Conservation (phyloP, 2,888 invertebrate genomes). For the Cephus spinipes region DNA sequence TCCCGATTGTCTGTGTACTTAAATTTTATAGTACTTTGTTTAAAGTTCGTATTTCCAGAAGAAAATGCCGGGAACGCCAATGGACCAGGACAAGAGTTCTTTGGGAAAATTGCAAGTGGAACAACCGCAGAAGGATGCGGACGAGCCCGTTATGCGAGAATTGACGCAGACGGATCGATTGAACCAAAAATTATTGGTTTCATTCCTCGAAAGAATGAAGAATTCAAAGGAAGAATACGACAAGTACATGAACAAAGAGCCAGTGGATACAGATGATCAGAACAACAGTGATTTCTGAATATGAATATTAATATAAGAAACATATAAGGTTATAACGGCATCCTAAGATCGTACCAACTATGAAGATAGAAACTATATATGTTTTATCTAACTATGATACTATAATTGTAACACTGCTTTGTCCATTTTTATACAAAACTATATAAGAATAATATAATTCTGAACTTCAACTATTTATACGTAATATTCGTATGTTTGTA, state of each 20-base stretch:
- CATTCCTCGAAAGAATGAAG: slow-evolving; percentile 73
- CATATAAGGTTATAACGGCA: neutral
- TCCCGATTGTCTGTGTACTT: neutral
- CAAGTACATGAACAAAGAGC: slow-evolving; percentile 44
- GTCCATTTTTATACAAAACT: neutral
- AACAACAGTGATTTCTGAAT: neutral
- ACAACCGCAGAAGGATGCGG: slow-evolving; percentile 34
- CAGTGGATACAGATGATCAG: slow-evolving; percentile 19
- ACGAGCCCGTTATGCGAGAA: slow-evolving; percentile 60
- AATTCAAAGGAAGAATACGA: slow-evolving; percentile 49
- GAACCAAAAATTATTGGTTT: slow-evolving; percentile 75
- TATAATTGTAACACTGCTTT: neutral
- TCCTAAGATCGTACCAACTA: neutral
- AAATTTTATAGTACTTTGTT: neutral
- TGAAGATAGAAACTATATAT: neutral
- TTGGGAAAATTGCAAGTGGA: slow-evolving; percentile 35
- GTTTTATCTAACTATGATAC: neutral
- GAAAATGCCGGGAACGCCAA: slow-evolving; percentile 58
- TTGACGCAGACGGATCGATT: slow-evolving; percentile 75
- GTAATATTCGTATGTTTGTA: neutral
- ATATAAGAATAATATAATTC: neutral
- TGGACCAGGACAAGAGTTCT: slow-evolving; percentile 33
- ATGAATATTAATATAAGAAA: neutral
- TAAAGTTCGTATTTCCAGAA: neutral
- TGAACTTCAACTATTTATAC: neutral